Conservation (phyloP, 2,888 invertebrate genomes). For the Parnassius apollo region DNA sequence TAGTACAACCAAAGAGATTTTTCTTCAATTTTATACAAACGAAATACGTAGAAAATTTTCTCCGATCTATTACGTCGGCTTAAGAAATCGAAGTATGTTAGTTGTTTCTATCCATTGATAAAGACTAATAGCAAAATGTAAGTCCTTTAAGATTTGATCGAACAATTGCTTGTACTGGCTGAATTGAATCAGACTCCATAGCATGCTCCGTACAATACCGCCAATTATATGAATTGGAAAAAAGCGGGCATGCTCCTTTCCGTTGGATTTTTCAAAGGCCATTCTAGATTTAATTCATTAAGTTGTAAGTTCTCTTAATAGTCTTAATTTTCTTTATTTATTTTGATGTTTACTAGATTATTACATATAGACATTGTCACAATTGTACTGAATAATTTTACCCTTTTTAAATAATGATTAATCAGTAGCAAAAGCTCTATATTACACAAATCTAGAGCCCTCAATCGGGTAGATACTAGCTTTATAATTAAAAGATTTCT, state of each 20-base stretch:
- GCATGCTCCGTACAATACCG: slow-evolving; percentile 39
- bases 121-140: slow-evolving; percentile 5
- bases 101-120: slow-evolving; percentile 5
- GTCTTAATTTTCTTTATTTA: slow-evolving; percentile 1
- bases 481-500: too few species aligned
- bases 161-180: slow-evolving; percentile 43
- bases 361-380: neutral
- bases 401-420: too few species aligned
- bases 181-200: slow-evolving; percentile 43
- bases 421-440: too few species aligned
- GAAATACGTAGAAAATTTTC: too few species aligned
- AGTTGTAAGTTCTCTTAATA: slow-evolving; percentile 6
- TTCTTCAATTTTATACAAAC: too few species aligned
- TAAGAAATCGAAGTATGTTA: neutral
- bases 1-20: too few species aligned
- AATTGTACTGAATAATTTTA: too few species aligned
- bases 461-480: too few species aligned
- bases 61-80: neutral
- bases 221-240: slow-evolving; percentile 44
- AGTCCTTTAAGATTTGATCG: slow-evolving; percentile 42
- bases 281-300: slow-evolving; percentile 17
- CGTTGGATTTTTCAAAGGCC: slow-evolving; percentile 15
- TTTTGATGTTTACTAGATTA: neutral
- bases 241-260: slow-evolving; percentile 31
- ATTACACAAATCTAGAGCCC: too few species aligned